Evolutionary conservation across 2,888 invertebrate genomes (phyloP), one percentile per base, ranked within the genome.

Genomic region (Yponomeuta evonymella): DNA sequence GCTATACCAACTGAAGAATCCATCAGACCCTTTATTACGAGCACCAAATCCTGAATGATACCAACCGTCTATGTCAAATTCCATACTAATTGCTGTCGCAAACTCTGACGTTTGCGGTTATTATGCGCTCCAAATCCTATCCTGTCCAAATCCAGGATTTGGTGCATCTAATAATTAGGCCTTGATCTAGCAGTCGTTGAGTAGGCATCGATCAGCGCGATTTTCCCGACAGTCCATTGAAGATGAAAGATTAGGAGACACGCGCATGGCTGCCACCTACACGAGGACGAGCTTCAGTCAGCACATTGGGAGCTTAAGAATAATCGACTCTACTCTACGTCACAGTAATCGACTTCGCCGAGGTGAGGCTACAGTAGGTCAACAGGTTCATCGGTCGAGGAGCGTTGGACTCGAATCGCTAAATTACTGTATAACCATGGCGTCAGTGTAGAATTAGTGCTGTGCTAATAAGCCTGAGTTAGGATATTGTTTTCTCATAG

Each of bases 341-440:
- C 77, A 70, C 63, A 69, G 71, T 73, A 73, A 75, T 74, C 73
- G 72, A 73, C 73, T 73, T 58, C 48, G 48, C 65, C 6, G 58
- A 48, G 58, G 15, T 58, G 62, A 65, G 65, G 11, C 33, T 33
- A 11, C 11, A 81, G 76, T 85, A 79, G 87, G 88, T 88, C 88
- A 87, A 87, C 79, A 76, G 81, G 84, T 83, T 85, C 84, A 84
- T 76, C 79, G 83, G 81, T 83, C 83, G 83, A 84, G 81, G 79
- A 78, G 77, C 76, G 71, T 75, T 65, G 30, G 51, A 58, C 51
- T 58, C 51, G 51, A 58, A 58, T 65, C 65, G 65, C 65, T 63
- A 65, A 65, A 65, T 65, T 65, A 15, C 51, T 58, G 30, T 65
- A 65, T 9, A 65, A 58, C 15, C 15, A 12, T 15, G 12, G 12